Conservation (phyloP, 1,140 invertebrate species). For the Lepidurus couesii region DNA sequence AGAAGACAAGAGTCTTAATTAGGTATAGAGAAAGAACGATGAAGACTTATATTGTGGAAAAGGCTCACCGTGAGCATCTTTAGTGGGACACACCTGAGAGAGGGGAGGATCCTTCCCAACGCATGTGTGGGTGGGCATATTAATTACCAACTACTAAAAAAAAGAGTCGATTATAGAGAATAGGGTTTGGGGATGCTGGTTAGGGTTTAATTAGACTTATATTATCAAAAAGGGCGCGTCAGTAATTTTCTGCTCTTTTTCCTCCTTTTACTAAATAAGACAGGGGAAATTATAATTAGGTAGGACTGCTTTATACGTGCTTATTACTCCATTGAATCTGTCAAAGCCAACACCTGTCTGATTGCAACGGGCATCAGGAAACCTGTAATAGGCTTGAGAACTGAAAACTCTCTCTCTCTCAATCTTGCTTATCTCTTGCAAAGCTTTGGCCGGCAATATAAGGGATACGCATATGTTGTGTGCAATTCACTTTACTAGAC, state of each 20-base stretch:
- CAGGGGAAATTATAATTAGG: not conserved
- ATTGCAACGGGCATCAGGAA: not conserved
- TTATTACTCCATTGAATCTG: constrained; percentile 1
- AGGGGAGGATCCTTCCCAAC: not conserved
- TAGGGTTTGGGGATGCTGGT: not conserved
- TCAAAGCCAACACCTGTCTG: not conserved
- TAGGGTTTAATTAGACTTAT: not conserved
- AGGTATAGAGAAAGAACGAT: not conserved
- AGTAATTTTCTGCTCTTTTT: not conserved
- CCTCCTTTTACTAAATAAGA: not conserved
- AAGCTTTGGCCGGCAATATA: not conserved
- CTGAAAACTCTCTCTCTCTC: no score
- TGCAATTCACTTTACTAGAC: constrained; percentile 4
- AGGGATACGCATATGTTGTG: not conserved
- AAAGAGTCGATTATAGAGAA: not conserved
- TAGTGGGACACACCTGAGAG: not conserved
- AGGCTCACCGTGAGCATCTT: not conserved
- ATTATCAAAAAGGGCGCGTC: not conserved
- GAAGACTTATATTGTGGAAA: not conserved
- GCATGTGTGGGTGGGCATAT: constrained; percentile 4
- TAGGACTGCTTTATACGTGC: not conserved
- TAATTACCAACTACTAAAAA: not conserved
- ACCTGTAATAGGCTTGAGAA: not conserved
- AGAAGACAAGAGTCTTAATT: constrained; percentile 19
- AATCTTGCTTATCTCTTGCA: no score